Base-by-base conservation (phyloP, 1,140 invertebrate genomes). In the Aporrectodea caliginosa region DNA sequence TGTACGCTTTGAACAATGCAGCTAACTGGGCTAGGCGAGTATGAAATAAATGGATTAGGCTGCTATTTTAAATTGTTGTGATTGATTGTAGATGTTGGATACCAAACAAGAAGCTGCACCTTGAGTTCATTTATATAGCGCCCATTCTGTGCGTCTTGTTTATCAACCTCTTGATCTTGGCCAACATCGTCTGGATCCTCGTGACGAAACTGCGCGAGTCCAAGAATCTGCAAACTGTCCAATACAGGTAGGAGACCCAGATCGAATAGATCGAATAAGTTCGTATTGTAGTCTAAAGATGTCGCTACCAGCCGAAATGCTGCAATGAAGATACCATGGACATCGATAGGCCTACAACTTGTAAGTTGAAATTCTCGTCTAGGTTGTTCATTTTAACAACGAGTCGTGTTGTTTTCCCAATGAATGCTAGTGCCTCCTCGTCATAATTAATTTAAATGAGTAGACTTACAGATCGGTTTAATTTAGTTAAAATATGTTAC, bases 191-290 rank as follows among this genome's bases (percentile, higher is more conserved):
- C 43, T 58, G 22, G 6, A 22, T 58, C 6, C 43, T 58, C 43
- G 43, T 58, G 6, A 58, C 43, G 6, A 58, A 58, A 58, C 43
- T 58, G 6, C 6, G 43, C 6, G 43, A 58, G 6, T 58, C 43
- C 6, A 58, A 58, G 22, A 58, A 58, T 22, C 43, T 58, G 22
- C 43, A 58, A 22, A 58, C 43, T 12, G 43, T 58, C 22, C 43
- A 58, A 58, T 58, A 58, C 43, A 58, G 43, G 43, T 58, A 58
- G n/a, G n/a, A n/a, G n/a, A n/a, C n/a, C n/a, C n/a, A n/a, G n/a
- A n/a, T n/a, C n/a, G n/a, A n/a, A n/a, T n/a, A n/a, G n/a, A n/a
- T n/a, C n/a, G n/a, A n/a, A n/a, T n/a, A n/a, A n/a, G n/a, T n/a
- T n/a, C n/a, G n/a, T n/a, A n/a, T n/a, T n/a, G n/a, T n/a, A n/a